Evolutionary conservation across 1,140 invertebrate genomes (phyloP).

Genomic region (Micrasema longulum): DNA sequence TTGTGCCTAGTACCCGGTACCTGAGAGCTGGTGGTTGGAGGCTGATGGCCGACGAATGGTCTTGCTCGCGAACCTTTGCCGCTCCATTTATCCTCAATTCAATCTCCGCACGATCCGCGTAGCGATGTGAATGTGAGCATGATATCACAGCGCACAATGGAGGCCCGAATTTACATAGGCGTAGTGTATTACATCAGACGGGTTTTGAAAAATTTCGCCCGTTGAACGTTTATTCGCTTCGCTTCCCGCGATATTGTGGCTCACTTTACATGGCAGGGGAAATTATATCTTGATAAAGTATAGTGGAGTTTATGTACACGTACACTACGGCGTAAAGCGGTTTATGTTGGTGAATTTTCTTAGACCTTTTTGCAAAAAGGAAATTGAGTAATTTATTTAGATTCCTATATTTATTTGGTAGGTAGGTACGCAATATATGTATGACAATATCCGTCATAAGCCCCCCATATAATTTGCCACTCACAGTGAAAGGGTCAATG

Average conservation of each 20-base stretch:
- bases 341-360: too few species aligned
- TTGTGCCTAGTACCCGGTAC: background rate
- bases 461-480: too few species aligned
- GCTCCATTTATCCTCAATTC: slow-evolving; percentile 39
- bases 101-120: slow-evolving; percentile 24
- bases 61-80: slow-evolving; percentile 26
- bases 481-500: too few species aligned
- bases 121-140: background rate
- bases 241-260: slow-evolving; percentile 14
- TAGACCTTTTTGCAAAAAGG: too few species aligned
- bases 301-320: background rate
- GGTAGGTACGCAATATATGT: too few species aligned
- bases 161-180: slow-evolving; percentile 19
- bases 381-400: too few species aligned
- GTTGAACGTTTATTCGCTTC: slow-evolving; percentile 16
- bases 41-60: background rate
- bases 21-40: too few species aligned
- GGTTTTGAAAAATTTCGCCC: slow-evolving; percentile 14
- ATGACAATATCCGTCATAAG: too few species aligned
- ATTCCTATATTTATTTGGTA: too few species aligned
- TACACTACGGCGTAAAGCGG: background rate
- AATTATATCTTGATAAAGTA: slow-evolving; percentile 1
- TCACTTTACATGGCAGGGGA: slow-evolving; percentile 2
- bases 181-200: slow-evolving; percentile 10
- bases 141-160: slow-evolving; percentile 18